A percentile compares a stretch with the other conserved stretches of the same genome.
phyloP scores from a whole-genome alignment of 2,113 vertebrate species.

The Hypocryptadius cinnamomeus region DNA sequence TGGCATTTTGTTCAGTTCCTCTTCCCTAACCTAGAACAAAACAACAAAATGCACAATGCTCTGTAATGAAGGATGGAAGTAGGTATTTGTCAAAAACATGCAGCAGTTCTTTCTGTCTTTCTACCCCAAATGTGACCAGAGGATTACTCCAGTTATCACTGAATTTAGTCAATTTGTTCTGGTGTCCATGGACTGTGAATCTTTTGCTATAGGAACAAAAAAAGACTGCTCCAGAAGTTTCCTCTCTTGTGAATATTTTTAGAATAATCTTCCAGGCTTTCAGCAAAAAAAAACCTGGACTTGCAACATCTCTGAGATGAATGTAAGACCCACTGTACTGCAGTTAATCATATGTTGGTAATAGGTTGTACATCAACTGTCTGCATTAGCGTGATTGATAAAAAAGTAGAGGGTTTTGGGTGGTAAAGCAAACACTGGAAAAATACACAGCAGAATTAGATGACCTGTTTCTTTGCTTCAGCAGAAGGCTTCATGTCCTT shows the following conservation, averaged over 20 bases:
- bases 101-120: neutral
- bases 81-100: neutral
- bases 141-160: neutral
- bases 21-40: constrained; percentile 68
- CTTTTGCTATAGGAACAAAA: neutral
- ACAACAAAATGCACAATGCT: neutral
- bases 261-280: neutral
- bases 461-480: constrained; percentile 65
- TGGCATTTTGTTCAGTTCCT: constrained; percentile 67
- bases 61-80: neutral
- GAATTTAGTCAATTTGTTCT: neutral
- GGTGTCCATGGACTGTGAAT: neutral
- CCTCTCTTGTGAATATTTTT: neutral
- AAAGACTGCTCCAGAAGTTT: neutral
- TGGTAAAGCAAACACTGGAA: neutral
- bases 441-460: neutral
- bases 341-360: neutral
- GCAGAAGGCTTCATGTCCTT: constrained; percentile 69
- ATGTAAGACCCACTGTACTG: neutral
- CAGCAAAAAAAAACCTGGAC: neutral
- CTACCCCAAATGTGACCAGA: neutral
- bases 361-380: neutral
- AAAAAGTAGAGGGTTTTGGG: neutral
- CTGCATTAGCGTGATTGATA: neutral
- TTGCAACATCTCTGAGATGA: neutral